Evolutionary conservation across 2,888 invertebrate species (phyloP).

Genomic region (Endomychus coccineus): DNA sequence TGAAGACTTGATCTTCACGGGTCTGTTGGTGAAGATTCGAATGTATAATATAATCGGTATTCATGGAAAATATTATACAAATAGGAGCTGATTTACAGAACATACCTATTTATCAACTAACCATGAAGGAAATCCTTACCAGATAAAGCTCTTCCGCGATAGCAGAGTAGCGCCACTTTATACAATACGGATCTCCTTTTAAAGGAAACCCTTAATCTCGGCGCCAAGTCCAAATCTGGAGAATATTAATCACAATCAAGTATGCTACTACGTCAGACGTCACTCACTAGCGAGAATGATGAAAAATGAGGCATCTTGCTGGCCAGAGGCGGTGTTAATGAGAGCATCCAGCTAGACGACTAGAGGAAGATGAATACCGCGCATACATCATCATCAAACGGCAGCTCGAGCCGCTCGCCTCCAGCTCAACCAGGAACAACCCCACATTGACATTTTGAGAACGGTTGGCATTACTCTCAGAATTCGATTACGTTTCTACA

Average conservation of each 20-base stretch:
- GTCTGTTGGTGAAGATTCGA: too few relatives aligned
- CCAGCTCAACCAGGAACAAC: too few relatives aligned
- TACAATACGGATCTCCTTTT: slow-evolving; percentile 25
- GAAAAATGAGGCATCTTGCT: slow-evolving; percentile 36
- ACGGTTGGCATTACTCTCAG: too few relatives aligned
- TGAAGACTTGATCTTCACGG: too few relatives aligned
- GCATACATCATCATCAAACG: slow-evolving; percentile 26
- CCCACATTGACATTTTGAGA: too few relatives aligned
- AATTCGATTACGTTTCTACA: too few relatives aligned
- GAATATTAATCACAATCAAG: slow-evolving; percentile 39
- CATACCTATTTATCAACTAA: too few relatives aligned
- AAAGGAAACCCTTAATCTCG: slow-evolving; percentile 29
- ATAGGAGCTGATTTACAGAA: too few relatives aligned
- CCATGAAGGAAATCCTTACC: too few relatives aligned
- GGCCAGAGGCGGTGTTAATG: slow-evolving; percentile 35
- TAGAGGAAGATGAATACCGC: slow-evolving; percentile 22
- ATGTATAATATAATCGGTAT: too few relatives aligned
- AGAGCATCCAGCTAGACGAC: slow-evolving; percentile 23
- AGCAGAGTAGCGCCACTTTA: neutral
- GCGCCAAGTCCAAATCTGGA: slow-evolving; percentile 31
- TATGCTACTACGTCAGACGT: slow-evolving; percentile 29
- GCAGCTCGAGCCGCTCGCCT: slow-evolving; percentile 6
- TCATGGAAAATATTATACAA: too few relatives aligned
- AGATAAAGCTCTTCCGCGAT: slow-evolving; percentile 13
- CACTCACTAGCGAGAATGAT: slow-evolving; percentile 34